Percentiles rank a stretch among this genome's conserved stretches.
These are phyloP conservation scores for Oriolus oriolus DNA, from an alignment of 2,113 vertebrate species.

Conservation along the genomic window DNA sequence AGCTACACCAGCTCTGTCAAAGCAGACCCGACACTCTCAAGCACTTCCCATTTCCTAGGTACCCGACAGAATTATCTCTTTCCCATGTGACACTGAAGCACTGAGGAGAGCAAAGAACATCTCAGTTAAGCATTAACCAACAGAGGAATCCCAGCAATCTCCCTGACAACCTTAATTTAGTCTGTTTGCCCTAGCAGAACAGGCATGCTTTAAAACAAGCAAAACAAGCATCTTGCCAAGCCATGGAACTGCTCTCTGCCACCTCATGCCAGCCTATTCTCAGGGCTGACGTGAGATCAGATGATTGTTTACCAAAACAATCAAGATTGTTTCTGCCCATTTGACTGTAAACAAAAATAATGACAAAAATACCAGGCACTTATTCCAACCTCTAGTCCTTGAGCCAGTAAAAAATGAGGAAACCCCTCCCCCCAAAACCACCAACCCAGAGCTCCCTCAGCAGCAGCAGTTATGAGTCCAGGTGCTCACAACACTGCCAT, in stretches of 20 bases:
- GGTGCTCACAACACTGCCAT: background rate
- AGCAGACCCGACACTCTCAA: background rate
- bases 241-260: background rate
- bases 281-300: background rate
- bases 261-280: conserved; percentile 4
- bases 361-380: background rate
- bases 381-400: background rate
- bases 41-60: background rate
- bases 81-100: background rate
- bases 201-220: background rate
- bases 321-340: background rate
- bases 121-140: background rate
- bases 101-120: background rate
- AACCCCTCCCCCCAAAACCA: rapidly evolving
- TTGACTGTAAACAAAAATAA: conserved; percentile 1
- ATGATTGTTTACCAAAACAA: conserved; percentile 27
- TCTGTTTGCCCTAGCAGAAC: background rate
- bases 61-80: background rate
- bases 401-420: background rate
- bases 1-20: background rate
- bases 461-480: background rate
- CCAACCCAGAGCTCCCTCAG: background rate
- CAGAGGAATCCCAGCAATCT: background rate
- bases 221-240: background rate
- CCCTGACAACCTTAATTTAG: conserved; percentile 17